These are phyloP conservation scores for Vombatus ursinus DNA, from an alignment of 2,113 vertebrate genomes.

Conservation along the genomic window DNA sequence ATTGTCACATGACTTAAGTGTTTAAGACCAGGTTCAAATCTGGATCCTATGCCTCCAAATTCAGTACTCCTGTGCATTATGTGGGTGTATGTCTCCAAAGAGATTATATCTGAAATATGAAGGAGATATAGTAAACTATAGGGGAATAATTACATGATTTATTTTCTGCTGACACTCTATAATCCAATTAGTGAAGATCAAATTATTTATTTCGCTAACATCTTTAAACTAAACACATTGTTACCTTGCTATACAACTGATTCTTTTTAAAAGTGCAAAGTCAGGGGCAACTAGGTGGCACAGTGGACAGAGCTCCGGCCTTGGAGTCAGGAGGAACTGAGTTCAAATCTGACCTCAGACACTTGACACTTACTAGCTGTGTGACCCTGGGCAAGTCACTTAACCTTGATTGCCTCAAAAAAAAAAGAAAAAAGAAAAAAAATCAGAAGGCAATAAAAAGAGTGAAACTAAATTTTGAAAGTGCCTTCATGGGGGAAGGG, in stretches of 20 bases:
- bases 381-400: too few species aligned
- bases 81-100: neutral
- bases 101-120: neutral
- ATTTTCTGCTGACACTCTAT: neutral
- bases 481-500: neutral
- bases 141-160: neutral
- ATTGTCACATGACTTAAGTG: neutral
- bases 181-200: neutral
- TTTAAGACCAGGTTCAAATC: neutral
- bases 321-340: too few species aligned
- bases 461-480: neutral
- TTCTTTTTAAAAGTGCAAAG: too few species aligned
- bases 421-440: neutral
- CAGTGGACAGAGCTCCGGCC: too few species aligned
- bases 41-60: neutral
- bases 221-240: neutral
- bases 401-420: too few species aligned
- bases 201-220: neutral
- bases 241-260: neutral
- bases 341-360: too few species aligned
- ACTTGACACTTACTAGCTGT: too few species aligned
- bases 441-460: rapidly evolving
- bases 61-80: neutral
- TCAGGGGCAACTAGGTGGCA: too few species aligned
- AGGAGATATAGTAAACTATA: neutral